Percentiles rank a stretch among this genome's conserved stretches.
These are phyloP conservation scores for Merluccius polli DNA, from an alignment of 2,797 vertebrate species.

Conservation along the genomic window DNA sequence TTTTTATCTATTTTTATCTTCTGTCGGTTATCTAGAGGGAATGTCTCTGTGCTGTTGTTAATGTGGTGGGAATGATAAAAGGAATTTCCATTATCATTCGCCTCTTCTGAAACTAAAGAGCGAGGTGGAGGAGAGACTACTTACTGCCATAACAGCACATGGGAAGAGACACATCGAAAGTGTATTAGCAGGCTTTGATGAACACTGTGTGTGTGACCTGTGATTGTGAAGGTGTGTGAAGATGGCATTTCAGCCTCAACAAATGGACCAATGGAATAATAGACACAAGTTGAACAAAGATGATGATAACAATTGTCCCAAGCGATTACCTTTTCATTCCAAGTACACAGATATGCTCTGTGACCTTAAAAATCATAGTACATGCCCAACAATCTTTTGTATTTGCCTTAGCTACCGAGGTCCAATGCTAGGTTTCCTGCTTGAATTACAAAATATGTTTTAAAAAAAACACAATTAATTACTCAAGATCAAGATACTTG, in stretches of 20 bases:
- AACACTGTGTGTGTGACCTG: background rate
- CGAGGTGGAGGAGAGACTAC: background rate
- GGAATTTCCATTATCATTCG: background rate
- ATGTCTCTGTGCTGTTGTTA: background rate
- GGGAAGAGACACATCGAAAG: background rate
- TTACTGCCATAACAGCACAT: background rate
- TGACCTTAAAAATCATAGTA: background rate
- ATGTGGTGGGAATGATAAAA: background rate
- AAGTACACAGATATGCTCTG: background rate
- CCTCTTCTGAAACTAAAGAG: background rate
- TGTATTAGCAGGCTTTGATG: background rate
- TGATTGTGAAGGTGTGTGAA: background rate
- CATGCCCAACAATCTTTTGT: background rate
- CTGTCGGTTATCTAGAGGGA: background rate
- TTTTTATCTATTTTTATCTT: background rate
- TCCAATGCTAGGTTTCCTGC: background rate
- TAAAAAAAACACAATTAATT: too few species aligned
- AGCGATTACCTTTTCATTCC: background rate
- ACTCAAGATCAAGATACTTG: background rate
- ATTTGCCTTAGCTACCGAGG: background rate
- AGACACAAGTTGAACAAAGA: background rate
- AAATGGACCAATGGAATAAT: background rate
- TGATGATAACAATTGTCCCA: background rate
- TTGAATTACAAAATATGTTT: background rate
- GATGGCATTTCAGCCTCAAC: background rate